These are phyloP conservation scores for Heteromormyrus szaboi DNA, from an alignment of 2,797 vertebrate genomes.

Conservation along the genomic window DNA sequence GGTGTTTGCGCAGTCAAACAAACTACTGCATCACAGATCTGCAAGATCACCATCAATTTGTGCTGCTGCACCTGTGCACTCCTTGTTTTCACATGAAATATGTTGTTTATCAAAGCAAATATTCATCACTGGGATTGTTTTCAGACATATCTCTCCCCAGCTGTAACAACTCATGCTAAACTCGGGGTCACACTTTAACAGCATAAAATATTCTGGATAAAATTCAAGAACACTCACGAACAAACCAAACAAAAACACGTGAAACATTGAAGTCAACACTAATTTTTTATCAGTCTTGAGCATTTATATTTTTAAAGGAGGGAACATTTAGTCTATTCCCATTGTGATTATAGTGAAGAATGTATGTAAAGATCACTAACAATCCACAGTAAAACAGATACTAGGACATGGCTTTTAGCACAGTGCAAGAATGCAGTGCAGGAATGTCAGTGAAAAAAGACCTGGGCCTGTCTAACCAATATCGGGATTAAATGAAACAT, in stretches of 20 bases:
- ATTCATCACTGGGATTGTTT: not conserved
- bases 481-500: not conserved
- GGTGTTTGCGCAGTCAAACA: not conserved
- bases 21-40: not conserved
- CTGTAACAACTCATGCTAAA: slow-evolving; percentile 3
- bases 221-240: not conserved
- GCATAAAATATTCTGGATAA: not conserved
- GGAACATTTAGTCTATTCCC: not conserved
- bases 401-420: not conserved
- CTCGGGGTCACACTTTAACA: not conserved
- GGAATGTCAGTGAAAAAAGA: not conserved
- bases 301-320: not conserved
- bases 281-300: not conserved
- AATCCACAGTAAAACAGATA: not conserved
- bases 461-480: not conserved
- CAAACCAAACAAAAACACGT: not conserved
- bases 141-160: not conserved
- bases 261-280: not conserved
- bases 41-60: not conserved
- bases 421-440: not conserved
- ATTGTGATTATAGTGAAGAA: not conserved
- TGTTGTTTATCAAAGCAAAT: not conserved
- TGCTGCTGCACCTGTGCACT: not conserved
- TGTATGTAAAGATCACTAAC: not conserved
- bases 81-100: not conserved